These are phyloP conservation scores for Porites rus DNA, from an alignment of 92 coral and sea anemone genomes.

Conservation along the genomic window DNA sequence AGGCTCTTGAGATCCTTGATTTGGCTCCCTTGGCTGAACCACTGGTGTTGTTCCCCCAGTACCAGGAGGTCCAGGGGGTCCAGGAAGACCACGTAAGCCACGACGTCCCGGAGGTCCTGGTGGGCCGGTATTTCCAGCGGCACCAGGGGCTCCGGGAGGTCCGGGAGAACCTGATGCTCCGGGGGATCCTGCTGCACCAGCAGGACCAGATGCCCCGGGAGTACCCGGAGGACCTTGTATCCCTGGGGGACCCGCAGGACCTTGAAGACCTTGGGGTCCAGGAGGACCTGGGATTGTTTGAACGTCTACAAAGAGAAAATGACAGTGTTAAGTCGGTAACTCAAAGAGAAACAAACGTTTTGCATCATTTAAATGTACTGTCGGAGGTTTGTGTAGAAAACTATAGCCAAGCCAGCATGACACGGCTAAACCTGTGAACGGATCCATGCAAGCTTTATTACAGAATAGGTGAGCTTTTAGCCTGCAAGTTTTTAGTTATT, in stretches of 20 bases:
- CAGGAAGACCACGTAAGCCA: constrained; percentile 49
- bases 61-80: constrained; percentile 76
- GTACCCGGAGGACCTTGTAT: constrained; percentile 18
- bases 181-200: constrained; percentile 44
- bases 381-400: too few relatives aligned
- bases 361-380: neutral
- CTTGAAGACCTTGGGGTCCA: constrained; percentile 46
- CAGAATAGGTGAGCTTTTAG: too few relatives aligned
- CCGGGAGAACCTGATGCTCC: constrained; percentile 55
- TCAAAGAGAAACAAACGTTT: neutral
- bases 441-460: too few relatives aligned
- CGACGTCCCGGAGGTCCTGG: constrained; percentile 49
- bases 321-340: neutral
- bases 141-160: constrained; percentile 33
- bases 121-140: constrained; percentile 63
- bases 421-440: too few relatives aligned
- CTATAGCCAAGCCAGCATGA: too few relatives aligned
- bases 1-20: constrained; percentile 19
- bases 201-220: constrained; percentile 36
- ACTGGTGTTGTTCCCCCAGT: constrained; percentile 36
- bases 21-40: constrained; percentile 38
- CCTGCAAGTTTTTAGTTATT: too few relatives aligned
- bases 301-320: constrained; percentile 18
- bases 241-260: constrained; percentile 40
- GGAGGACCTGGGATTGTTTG: constrained; percentile 55